Conservation (phyloP, 2,797 vertebrate genomes). For the Cyclopterus lumpus region DNA sequence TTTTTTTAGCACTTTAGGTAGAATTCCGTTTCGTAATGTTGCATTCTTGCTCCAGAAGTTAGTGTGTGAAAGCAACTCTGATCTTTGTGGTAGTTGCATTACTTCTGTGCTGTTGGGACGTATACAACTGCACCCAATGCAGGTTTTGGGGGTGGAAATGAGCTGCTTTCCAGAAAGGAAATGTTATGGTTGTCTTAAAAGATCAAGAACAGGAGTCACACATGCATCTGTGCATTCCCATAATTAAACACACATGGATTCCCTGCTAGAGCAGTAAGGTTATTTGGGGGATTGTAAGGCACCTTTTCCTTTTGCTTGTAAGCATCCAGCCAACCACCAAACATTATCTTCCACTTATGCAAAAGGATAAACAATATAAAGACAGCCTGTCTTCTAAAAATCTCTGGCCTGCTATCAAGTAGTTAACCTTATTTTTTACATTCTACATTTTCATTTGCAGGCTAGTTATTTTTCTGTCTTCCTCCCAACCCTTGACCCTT, state of each 20-base stretch:
- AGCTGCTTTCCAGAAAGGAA: constrained; percentile 26
- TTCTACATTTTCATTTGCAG: constrained; percentile 24
- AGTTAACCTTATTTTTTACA: constrained; percentile 37
- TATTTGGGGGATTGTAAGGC: constrained; percentile 54
- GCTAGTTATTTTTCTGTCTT: constrained; percentile 14
- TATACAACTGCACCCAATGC: constrained; percentile 21
- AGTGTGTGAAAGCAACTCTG: background rate
- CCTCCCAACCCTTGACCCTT: background rate
- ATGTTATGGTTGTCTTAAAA: constrained; percentile 49
- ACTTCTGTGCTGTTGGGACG: constrained; percentile 10
- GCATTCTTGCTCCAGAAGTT: background rate
- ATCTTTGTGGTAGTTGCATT: background rate
- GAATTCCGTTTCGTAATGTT: background rate
- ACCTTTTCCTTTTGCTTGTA: constrained; percentile 60
- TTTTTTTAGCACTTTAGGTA: background rate
- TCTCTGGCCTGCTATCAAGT: constrained; percentile 35
- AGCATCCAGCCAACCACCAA: constrained; percentile 60
- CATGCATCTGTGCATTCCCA: background rate
- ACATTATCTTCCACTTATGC: constrained; percentile 57
- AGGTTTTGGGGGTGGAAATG: background rate
- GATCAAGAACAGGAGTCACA: constrained; percentile 22
- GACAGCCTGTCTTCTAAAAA: constrained; percentile 49
- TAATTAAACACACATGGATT: constrained; percentile 35
- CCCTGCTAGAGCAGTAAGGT: constrained; percentile 36
- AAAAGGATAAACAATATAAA: constrained; percentile 61